Evolutionary conservation across 2,113 vertebrate genomes (phyloP).

Genomic region (Castor canadensis): DNA sequence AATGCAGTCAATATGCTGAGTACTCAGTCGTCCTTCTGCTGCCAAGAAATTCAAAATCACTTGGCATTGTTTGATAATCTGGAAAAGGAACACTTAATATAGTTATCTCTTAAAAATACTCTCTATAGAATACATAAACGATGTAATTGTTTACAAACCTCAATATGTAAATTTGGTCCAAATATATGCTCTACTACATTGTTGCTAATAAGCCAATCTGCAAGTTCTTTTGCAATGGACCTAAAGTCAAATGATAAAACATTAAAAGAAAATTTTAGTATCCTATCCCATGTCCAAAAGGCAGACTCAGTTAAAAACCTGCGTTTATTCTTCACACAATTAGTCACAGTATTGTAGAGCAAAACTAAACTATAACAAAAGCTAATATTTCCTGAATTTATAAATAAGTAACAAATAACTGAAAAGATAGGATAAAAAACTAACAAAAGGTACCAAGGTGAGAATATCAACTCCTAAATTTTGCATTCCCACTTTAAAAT

Average conservation of each 20-base stretch:
- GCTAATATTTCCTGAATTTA: conserved; percentile 12
- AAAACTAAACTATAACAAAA: conserved; percentile 42
- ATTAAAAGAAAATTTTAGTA: neutral
- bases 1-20: conserved; percentile 98
- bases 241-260: conserved; percentile 80
- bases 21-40: conserved; percentile 97
- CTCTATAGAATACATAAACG: neutral
- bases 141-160: conserved; percentile 87
- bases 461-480: conserved; percentile 12
- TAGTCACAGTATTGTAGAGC: neutral
- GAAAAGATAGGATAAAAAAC: neutral
- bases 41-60: conserved; percentile 99
- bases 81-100: conserved; percentile 74
- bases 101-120: conserved; percentile 65
- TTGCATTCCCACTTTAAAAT: neutral
- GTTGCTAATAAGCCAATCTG: conserved; percentile 99
- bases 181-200: conserved; percentile 99
- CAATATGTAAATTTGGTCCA: conserved; percentile 99
- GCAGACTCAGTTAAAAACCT: neutral
- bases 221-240: conserved; percentile 99
- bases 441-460: neutral
- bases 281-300: neutral
- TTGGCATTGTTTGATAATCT: conserved; percentile 99
- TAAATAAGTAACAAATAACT: conserved; percentile 10
- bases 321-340: neutral